A percentile compares a stretch with the other conserved stretches of the same genome.
Evolutionary conservation across 92 coral and sea anemone genomes (phyloP).

Genomic region (Plumapathes pennacea): DNA sequence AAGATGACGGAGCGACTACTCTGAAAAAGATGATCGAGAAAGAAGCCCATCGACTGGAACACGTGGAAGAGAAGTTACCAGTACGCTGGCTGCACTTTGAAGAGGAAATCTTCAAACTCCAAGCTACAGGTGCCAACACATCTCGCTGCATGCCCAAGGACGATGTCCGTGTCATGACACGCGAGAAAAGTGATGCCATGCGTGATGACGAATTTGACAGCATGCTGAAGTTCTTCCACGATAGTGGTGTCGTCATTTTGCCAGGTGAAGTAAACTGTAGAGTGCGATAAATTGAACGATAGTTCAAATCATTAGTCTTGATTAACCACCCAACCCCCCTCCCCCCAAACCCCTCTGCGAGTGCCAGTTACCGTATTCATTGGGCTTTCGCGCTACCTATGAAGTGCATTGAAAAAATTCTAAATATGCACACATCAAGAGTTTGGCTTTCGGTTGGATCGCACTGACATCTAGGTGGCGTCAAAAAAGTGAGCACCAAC

Average conservation of each 20-base stretch:
- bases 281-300: too few relatives aligned
- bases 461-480: too few relatives aligned
- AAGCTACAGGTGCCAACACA: constrained; percentile 1
- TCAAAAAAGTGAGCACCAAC: too few relatives aligned
- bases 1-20: constrained; percentile 25
- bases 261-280: constrained; percentile 30
- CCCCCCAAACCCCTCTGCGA: too few relatives aligned
- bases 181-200: background rate
- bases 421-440: too few relatives aligned
- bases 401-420: too few relatives aligned
- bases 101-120: constrained; percentile 52
- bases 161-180: constrained; percentile 12
- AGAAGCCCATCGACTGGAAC: constrained; percentile 27
- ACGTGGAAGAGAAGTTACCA: constrained; percentile 37
- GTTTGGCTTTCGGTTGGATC: too few relatives aligned
- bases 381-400: too few relatives aligned
- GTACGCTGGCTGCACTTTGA: constrained; percentile 68
- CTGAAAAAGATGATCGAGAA: constrained; percentile 40
- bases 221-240: constrained; percentile 66
- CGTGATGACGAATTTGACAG: constrained; percentile 46
- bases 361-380: too few relatives aligned
- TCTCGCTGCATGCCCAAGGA: constrained; percentile 32
- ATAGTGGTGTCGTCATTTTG: constrained; percentile 64
- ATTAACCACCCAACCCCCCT: too few relatives aligned
- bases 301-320: too few relatives aligned